Percentiles rank a stretch among this genome's conserved stretches.
These are phyloP conservation scores for Parazoanthus swiftii DNA, from an alignment of 92 coral and sea anemone species.

Conservation along the genomic window DNA sequence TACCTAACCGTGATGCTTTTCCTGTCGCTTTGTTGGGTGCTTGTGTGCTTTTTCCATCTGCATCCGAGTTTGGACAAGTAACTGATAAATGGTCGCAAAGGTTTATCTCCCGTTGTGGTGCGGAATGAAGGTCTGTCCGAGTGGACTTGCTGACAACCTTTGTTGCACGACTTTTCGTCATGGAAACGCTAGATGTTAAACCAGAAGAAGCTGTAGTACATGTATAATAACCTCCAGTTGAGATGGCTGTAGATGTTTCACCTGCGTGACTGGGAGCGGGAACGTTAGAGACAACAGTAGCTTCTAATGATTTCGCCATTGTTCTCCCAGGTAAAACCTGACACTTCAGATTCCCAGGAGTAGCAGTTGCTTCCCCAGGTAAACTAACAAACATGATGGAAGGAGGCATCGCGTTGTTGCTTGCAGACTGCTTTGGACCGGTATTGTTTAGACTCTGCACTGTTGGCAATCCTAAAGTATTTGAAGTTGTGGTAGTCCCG, in stretches of 20 bases:
- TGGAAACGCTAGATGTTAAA: neutral
- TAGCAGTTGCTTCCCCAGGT: conserved; percentile 1
- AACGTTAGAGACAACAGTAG: neutral
- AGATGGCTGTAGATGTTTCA: neutral
- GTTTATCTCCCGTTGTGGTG: neutral
- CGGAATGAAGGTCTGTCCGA: neutral
- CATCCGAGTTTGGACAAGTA: neutral
- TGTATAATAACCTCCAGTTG: neutral
- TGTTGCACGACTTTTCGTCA: neutral
- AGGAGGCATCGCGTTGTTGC: neutral
- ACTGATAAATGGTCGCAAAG: neutral
- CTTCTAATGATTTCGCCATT: neutral
- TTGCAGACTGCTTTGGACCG: neutral
- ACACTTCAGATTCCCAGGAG: neutral
- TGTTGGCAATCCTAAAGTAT: neutral
- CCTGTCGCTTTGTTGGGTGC: neutral
- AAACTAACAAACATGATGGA: neutral
- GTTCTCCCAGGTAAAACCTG: conserved; percentile 1
- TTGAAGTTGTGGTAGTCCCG: neutral
- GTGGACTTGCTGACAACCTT: too few species aligned
- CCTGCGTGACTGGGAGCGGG: neutral
- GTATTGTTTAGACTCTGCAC: neutral
- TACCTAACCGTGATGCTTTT: neutral
- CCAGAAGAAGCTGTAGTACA: neutral
- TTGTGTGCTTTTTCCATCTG: neutral